Evolutionary conservation across 2,888 invertebrate genomes (phyloP), one percentile per base, ranked within the genome.

Genomic region (Galeruca laticollis): DNA sequence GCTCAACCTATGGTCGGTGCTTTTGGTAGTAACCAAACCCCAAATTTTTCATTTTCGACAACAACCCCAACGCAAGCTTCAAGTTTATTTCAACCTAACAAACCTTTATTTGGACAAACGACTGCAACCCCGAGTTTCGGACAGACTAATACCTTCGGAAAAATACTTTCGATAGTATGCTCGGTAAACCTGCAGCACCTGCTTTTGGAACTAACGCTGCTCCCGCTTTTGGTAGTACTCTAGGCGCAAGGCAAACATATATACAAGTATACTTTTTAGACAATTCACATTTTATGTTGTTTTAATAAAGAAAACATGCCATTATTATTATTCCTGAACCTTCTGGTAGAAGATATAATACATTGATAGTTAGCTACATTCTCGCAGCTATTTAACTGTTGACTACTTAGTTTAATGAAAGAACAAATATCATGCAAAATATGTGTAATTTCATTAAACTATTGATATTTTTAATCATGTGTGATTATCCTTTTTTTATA

Each of bases 1-100:
- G 78, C 86, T 3, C 86, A 87, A 75, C 86, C 87, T 68, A 84
- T 88, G 65, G 84, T 87, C 1, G 82, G 81, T 37, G 47, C 18
- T 47, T 85, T 80, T 65, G 79, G 80, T 6, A 63, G 84, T 56
- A 77, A 79, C 60, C 76, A 82, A 1, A 84, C 84, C 70, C 70
- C 84, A 40, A 84, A 84, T 31, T 86, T 87, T 73, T 80, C 76
- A 1, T 80, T 81, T 60, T 78, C 76, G 43, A 70, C 76, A 2
- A 79, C 80, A 5, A 71, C 79, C 0, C 73, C 81, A 0, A 78
- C 80, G 2, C 80, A 81, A 61, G 18, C 78, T 15, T 71, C 79
- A 6, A 79, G 72, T 59, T 73, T 81, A 20, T 80, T 80, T 65
- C 79, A 77, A 61, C 70, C 78, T n/a, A 73, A 54, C 10, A 83